Evolutionary conservation across 2,888 invertebrate species (phyloP).

Genomic region (Diplazon laetatorius): DNA sequence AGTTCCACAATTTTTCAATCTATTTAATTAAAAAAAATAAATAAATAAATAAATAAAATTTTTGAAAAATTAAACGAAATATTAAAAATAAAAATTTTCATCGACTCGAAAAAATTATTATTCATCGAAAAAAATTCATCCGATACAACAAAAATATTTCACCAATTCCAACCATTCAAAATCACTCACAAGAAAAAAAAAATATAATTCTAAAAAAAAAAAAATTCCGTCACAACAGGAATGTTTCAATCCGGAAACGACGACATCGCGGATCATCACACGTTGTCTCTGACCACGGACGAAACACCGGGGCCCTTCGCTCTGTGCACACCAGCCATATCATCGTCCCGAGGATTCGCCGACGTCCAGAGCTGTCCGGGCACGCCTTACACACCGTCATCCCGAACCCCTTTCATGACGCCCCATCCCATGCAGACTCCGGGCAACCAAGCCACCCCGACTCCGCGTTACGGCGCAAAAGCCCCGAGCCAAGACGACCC

Average conservation of each 20-base stretch:
- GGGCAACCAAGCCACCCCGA: constrained; percentile 77
- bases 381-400: constrained; percentile 95
- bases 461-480: constrained; percentile 80
- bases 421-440: constrained; percentile 89
- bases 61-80: too few species aligned
- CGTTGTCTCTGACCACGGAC: constrained; percentile 88
- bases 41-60: too few species aligned
- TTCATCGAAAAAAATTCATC: too few species aligned
- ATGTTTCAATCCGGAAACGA: constrained; percentile 88
- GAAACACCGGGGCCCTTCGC: constrained; percentile 84
- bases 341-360: constrained; percentile 83
- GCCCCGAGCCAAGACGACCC: constrained; percentile 81
- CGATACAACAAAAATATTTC: too few species aligned
- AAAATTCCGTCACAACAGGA: constrained; percentile 76
- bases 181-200: too few species aligned
- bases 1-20: too few species aligned
- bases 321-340: constrained; percentile 87
- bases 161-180: too few species aligned
- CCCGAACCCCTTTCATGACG: constrained; percentile 97
- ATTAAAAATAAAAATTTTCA: too few species aligned
- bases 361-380: constrained; percentile 88
- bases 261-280: constrained; percentile 87
- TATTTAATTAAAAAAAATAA: too few species aligned
- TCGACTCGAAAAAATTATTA: too few species aligned
- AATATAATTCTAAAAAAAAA: not conserved